Base-by-base conservation (phyloP, 2,113 vertebrate species). In the human (Homo sapiens) region DNA sequence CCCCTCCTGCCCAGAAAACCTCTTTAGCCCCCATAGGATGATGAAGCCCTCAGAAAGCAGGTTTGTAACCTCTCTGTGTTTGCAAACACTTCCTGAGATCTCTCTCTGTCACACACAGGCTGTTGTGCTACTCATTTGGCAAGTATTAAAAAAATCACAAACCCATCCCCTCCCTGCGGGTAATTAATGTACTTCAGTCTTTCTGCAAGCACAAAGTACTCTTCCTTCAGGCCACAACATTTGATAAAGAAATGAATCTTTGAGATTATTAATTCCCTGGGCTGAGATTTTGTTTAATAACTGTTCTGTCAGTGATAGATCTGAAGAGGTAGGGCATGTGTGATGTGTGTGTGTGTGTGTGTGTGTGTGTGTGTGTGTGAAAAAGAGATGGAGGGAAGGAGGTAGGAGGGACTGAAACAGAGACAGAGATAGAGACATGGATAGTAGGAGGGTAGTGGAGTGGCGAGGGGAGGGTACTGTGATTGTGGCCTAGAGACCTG, bases 221-320 rank as follows among this genome's bases (percentile, higher is more conserved):
- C 82, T 98, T 98, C 99, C 99, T 98, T 96, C 3, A 76, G 99
- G 98, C 98, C 98, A 98, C 95, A 97, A 90, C 97, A 98, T 98
- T 98, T 99, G 98, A 99, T 99, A 98, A 98, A 99, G 98, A 99
- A 99, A 99, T 98, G 98, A 98, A 98, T 98, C 98, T 97, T 98
- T 93, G 96, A 96, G 81, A 98, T 99, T 99, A 99, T 99, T 99
- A 99, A 98, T 99, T 99, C 98, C 98, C 98, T 2, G 20, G 97
- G 97, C 97, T 97, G 98, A 98, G 98, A 98, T 99, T 99, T 98
- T 99, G 98, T 99, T 99, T 99, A 99, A 99, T 99, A 99, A 99
- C 98, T 98, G 82, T 98, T 98, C 97, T 98, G 98, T 98, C 98
- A 98, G 98, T 98, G 99, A 99, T 98, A 98, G 98, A 99, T 98